Evolutionary conservation across 2,113 vertebrate genomes (phyloP), one percentile per base, ranked within the genome.

Genomic region (Phrynosoma blainvillii): DNA sequence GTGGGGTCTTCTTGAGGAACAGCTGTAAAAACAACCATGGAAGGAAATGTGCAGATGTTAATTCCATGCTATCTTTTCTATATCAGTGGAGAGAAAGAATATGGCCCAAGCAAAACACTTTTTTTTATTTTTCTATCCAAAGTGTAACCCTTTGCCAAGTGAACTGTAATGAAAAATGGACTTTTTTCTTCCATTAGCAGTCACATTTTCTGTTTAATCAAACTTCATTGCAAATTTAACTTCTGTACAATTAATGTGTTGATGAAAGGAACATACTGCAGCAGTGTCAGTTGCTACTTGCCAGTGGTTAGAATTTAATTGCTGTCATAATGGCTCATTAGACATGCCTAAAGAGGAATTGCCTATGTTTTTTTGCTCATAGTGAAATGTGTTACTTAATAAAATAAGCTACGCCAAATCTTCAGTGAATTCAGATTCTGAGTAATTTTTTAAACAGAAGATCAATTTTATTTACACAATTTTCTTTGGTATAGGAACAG

Each of bases 241-340:
- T 96, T 94, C 90, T 90, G 40, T 95, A 59, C 95, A 93, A 96
- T 97, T 95, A 96, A 92, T 79, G 82, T 93, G 90, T 91, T 93
- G 91, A 85, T 91, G 89, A 94, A 95, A 92, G 54, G 94, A 92
- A 90, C 87, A 36, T 59, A 16, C 7, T 62, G 65, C 87, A 89
- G 87, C 71, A 87, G n/a, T 88, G 6, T 96, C 92, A 91, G 90
- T 93, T 95, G 89, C 91, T 93, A 70, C 91, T 88, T 95, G 91
- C 92, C 90, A 95, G 89, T 93, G 80, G 90, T 92, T 92, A 87
- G 88, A 95, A 87, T 95, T 94, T 96, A 95, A 96, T 96, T 96
- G 95, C 93, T 89, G 91, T 90, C 91, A 92, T 95, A 96, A 97
- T 95, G 92, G 91, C 84, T 96, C 84, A 92, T 97, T 96, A 96